A percentile compares a stretch with the other conserved stretches of the same genome.
Conservation (phyloP, 2,888 invertebrate species). For the Gibbula magus region DNA sequence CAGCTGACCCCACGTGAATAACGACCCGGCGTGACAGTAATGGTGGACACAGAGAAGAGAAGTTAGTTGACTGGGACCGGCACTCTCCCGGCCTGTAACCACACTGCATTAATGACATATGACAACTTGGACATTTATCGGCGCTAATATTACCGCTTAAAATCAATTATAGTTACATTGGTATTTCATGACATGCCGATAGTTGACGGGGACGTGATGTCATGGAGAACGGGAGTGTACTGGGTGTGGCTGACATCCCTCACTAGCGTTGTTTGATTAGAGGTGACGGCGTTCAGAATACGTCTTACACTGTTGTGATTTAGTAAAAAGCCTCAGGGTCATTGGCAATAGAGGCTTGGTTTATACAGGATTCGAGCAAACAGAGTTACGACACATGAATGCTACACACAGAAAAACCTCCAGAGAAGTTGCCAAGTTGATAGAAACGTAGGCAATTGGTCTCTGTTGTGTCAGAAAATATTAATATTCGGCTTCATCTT, state of each 20-base stretch:
- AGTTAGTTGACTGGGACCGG: too few species aligned
- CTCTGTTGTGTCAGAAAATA: conserved; percentile 23
- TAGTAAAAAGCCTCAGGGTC: background rate
- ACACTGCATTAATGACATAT: background rate
- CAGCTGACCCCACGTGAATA: too few species aligned
- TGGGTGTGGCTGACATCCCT: too few species aligned
- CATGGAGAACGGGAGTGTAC: too few species aligned
- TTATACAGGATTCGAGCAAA: background rate
- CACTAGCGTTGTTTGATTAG: too few species aligned
- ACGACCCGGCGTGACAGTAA: too few species aligned
- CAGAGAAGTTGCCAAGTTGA: background rate
- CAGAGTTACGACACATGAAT: background rate
- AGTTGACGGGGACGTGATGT: too few species aligned
- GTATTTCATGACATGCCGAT: background rate
- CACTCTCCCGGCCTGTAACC: background rate
- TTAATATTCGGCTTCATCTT: conserved; percentile 18
- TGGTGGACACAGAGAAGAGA: too few species aligned
- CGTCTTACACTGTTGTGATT: too few species aligned
- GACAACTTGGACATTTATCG: background rate
- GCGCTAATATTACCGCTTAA: conserved; percentile 5
- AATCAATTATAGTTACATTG: background rate
- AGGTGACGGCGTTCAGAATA: too few species aligned
- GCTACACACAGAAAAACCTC: background rate
- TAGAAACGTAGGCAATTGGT: background rate
- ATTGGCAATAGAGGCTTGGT: background rate